Conservation (phyloP, 1,140 invertebrate genomes). For the Dinoponera quadriceps region DNA sequence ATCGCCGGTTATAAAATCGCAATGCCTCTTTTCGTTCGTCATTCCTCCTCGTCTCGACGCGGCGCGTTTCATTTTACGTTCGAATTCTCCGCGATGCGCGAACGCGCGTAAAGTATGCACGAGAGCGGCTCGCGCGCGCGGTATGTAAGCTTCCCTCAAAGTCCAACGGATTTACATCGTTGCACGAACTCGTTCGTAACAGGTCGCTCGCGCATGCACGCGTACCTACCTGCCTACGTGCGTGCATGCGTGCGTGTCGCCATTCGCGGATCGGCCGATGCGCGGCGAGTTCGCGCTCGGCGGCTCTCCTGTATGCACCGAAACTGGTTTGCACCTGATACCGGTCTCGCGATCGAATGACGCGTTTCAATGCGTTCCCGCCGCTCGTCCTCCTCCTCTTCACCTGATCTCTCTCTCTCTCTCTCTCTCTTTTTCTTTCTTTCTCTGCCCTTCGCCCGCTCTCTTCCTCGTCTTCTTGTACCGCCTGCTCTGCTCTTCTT, state of each 20-base stretch:
- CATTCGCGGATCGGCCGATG: slow-evolving; percentile 77
- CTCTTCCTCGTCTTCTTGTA: slow-evolving; percentile 52
- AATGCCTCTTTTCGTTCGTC: no score
- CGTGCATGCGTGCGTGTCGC: slow-evolving; percentile 72
- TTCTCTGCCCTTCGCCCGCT: slow-evolving; percentile 52
- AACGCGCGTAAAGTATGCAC: slow-evolving; percentile 37
- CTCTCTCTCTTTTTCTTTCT: slow-evolving; percentile 54
- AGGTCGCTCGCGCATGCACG: slow-evolving; percentile 38
- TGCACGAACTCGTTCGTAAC: slow-evolving; percentile 44
- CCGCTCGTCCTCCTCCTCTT: slow-evolving; percentile 46
- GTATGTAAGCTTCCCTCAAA: slow-evolving; percentile 35
- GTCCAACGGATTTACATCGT: slow-evolving; percentile 53
- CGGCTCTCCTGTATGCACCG: slow-evolving; percentile 67
- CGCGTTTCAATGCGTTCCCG: slow-evolving; percentile 81
- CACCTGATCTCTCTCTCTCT: slow-evolving; percentile 39
- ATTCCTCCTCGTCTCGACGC: neutral
- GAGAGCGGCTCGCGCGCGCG: slow-evolving; percentile 57
- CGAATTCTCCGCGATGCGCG: neutral
- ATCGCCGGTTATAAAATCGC: slow-evolving; percentile 10
- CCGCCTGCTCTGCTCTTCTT: slow-evolving; percentile 65
- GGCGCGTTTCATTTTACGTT: slow-evolving; percentile 38
- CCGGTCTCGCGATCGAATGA: slow-evolving; percentile 83
- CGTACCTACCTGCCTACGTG: slow-evolving; percentile 46
- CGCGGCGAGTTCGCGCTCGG: slow-evolving; percentile 60
- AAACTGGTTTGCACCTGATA: slow-evolving; percentile 86